Evolutionary conservation across 1,140 invertebrate genomes (phyloP).

Genomic region (Scaptomyza pallida): DNA sequence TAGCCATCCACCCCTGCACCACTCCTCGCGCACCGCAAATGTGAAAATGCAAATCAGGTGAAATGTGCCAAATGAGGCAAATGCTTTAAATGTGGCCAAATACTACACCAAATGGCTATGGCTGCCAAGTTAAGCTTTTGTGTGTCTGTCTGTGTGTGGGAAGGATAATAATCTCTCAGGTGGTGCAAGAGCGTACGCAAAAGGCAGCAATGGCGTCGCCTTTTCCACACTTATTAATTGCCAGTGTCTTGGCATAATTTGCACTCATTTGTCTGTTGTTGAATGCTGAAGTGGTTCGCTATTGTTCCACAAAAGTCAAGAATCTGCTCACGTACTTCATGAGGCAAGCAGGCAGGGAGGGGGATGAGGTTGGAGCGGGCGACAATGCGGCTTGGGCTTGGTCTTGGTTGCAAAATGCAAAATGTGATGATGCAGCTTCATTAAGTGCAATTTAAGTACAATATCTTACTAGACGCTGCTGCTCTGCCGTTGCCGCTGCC

Average conservation of each 20-base stretch:
- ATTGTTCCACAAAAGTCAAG: conserved; percentile 63
- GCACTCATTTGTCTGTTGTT: conserved; percentile 76
- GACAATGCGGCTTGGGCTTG: not conserved
- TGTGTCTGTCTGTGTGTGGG: no score
- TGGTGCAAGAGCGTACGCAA: conserved; percentile 18
- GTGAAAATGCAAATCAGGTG: conserved; percentile 37
- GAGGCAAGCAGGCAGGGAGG: no score
- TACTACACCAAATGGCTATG: conserved; percentile 1
- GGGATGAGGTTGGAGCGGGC: no score
- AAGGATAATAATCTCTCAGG: not conserved
- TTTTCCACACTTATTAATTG: conserved; percentile 77
- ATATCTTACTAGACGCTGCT: conserved; percentile 55
- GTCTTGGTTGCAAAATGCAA: conserved; percentile 63
- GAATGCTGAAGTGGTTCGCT: conserved; percentile 66
- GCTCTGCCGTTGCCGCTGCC: not conserved
- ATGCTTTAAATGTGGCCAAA: not conserved
- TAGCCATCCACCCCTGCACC: no score
- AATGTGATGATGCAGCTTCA: conserved; percentile 81
- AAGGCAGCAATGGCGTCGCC: conserved; percentile 36
- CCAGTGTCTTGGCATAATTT: conserved; percentile 80
- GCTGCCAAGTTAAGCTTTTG: conserved; percentile 16
- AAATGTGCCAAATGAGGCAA: conserved; percentile 28
- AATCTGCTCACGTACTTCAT: conserved; percentile 59
- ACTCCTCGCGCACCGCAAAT: not conserved
- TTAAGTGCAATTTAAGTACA: conserved; percentile 80